Base-by-base conservation (phyloP, 2,797 vertebrate genomes). In the Zenarchopterus dispar region DNA sequence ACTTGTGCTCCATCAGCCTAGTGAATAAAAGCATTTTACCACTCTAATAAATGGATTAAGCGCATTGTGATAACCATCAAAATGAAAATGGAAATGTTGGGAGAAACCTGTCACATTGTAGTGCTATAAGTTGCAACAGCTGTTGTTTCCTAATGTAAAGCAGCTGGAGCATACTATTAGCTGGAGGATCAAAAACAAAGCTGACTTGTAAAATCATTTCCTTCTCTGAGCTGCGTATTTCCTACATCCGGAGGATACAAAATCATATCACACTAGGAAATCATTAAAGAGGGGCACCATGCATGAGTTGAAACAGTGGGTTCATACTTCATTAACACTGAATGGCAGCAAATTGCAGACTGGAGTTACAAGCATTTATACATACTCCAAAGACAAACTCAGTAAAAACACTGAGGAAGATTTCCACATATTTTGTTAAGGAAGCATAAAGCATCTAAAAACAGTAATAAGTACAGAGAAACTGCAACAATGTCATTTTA, bases 161-260 rank as follows among this genome's bases (percentile, higher is more conserved):
- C 64, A 72, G 66, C 51, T 67, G 44, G 76, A 75, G 47, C 49
- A 61, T 64, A 75, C n/a, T 50, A 77, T 75, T 68, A 74, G 21
- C 33, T 56, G 46, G 42, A 52, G 50, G 45, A 78, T 81, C 48
- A 56, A 57, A 84, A 80, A 56, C 76, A 42, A 54, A 76, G 70
- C 61, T 59, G 57, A 78, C 48, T 59, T 80, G 80, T 80, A 52
- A 78, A 86, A 77, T 62, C 13, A 77, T 77, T 74, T 69, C 64
- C 56, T 75, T 75, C 75, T 79, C 62, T 70, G 75, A 78, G 75
- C 67, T 68, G 62, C 55, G 57, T 82, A 82, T 80, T 77, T 55
- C 47, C 71, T 77, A 80, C 82, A 88, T 77, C 82, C 84, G 84
- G 67, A 56, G 39, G 62, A 58, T 67, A 76, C 64, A 71, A 56